Conservation (phyloP, 2,797 vertebrate genomes). For the Triplophysa yarkandensis region DNA sequence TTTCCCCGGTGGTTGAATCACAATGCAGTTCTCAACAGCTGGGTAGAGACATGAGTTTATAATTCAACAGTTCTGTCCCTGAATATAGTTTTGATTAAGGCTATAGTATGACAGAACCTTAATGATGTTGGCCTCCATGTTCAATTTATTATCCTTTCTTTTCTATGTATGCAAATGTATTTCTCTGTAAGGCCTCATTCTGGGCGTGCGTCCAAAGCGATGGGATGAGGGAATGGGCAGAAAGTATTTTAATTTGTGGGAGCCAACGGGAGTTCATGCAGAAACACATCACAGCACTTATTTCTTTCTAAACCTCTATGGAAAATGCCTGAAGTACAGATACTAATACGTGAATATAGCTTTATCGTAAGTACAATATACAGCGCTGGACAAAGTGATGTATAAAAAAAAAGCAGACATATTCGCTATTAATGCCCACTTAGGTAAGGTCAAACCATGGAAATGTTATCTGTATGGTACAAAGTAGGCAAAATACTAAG, state of each 20-base stretch:
- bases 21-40: slow-evolving; percentile 5
- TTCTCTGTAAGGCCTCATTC: slow-evolving; percentile 34
- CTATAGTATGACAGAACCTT: slow-evolving; percentile 10
- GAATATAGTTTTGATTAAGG: slow-evolving; percentile 4
- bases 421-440: too few species aligned
- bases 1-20: background rate
- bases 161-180: slow-evolving; percentile 46
- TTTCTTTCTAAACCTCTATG: slow-evolving; percentile 31
- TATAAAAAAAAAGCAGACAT: too few species aligned
- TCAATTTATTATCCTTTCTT: slow-evolving; percentile 24
- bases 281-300: slow-evolving; percentile 44
- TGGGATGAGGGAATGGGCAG: slow-evolving; percentile 25
- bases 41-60: background rate
- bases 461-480: too few species aligned
- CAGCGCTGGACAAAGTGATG: too few species aligned
- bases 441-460: too few species aligned
- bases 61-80: background rate
- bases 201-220: slow-evolving; percentile 55
- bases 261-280: slow-evolving; percentile 51
- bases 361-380: background rate
- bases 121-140: slow-evolving; percentile 25
- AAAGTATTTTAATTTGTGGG: slow-evolving; percentile 55
- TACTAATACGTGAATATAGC: slow-evolving; percentile 2
- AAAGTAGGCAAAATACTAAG: too few species aligned
- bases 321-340: slow-evolving; percentile 38